Conservation (phyloP, 2,888 invertebrate species). For the Creontiades dilutus region DNA sequence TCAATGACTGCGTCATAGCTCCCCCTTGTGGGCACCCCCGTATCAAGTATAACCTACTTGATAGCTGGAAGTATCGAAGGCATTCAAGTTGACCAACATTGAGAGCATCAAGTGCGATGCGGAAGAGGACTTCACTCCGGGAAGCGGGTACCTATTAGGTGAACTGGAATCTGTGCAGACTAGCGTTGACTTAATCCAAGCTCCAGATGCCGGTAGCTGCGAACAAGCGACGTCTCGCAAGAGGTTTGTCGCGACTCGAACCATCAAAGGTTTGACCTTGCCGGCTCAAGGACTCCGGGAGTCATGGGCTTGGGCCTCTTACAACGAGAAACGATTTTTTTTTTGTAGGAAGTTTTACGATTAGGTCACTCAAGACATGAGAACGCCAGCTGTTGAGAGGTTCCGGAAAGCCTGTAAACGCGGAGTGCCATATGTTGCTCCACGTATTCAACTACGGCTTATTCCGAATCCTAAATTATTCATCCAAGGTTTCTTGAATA, state of each 20-base stretch:
- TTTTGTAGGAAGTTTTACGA: background rate
- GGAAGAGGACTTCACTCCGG: background rate
- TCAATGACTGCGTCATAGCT: no score
- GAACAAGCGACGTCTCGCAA: background rate
- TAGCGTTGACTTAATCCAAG: background rate
- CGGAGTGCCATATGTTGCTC: no score
- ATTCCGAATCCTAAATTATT: no score
- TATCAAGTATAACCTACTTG: no score
- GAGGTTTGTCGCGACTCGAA: background rate
- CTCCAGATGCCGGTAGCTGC: constrained; percentile 20
- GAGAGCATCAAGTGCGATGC: constrained; percentile 8
- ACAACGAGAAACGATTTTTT: background rate
- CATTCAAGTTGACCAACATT: background rate
- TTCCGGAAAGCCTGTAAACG: background rate
- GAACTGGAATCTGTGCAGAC: background rate
- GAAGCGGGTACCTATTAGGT: background rate
- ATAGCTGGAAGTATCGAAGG: background rate
- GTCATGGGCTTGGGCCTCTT: background rate
- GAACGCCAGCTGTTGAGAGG: background rate
- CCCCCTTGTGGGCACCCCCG: no score
- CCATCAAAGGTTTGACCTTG: constrained; percentile 4
- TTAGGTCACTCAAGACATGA: background rate
- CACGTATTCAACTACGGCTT: no score
- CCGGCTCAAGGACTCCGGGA: background rate
- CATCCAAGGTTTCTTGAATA: no score